Conservation (phyloP, 2,888 invertebrate species). For the Holacanthella duospinosa region DNA sequence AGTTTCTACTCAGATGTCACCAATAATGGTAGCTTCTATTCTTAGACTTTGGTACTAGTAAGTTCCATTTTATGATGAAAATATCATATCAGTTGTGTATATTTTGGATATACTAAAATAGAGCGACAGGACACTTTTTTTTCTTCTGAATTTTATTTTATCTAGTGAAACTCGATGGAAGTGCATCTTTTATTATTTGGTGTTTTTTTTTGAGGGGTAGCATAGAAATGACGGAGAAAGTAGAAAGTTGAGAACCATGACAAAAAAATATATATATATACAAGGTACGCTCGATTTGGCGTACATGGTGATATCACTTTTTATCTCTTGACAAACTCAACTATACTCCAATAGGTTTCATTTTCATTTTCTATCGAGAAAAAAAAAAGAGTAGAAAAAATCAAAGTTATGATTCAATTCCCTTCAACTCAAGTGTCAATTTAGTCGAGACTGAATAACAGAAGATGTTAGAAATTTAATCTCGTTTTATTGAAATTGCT, state of each 20-base stretch:
- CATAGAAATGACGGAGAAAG: no score
- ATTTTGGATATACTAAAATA: no score
- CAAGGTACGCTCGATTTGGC: no score
- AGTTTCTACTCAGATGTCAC: slow-evolving; percentile 20
- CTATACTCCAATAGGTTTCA: background rate
- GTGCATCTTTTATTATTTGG: no score
- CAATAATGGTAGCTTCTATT: slow-evolving; percentile 12
- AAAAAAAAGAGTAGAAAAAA: background rate
- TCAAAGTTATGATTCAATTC: slow-evolving; percentile 20
- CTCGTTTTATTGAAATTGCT: slow-evolving; percentile 1
- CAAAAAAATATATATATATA: background rate
- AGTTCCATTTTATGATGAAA: slow-evolving; percentile 15
- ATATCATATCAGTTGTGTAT: slow-evolving; percentile 3
- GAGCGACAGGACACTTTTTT: no score
- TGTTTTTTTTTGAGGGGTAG: no score
- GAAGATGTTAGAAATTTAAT: background rate
- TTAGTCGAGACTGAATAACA: background rate
- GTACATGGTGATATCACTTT: background rate
- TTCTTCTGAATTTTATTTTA: no score
- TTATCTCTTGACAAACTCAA: slow-evolving; percentile 1
- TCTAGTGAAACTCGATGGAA: no score
- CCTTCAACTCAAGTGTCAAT: slow-evolving; percentile 10
- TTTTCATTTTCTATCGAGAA: background rate
- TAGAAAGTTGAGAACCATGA: no score
- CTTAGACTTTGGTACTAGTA: background rate